These are phyloP conservation scores for Heliopora coerulea DNA, from an alignment of 92 coral and sea anemone species.

Conservation along the genomic window DNA sequence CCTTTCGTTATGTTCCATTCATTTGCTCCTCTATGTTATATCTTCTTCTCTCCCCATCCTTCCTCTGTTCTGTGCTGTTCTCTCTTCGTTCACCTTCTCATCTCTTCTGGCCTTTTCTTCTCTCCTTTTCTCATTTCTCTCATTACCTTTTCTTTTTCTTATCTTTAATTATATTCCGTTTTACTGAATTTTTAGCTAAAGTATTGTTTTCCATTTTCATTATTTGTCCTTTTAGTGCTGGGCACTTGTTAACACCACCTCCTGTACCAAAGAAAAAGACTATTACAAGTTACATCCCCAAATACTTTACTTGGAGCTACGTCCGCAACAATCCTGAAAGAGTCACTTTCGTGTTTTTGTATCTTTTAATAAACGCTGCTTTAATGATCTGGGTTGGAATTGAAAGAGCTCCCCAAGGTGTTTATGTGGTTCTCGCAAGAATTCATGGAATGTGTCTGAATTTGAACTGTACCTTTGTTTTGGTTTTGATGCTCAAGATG, in stretches of 20 bases:
- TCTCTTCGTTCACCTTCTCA: too few relatives aligned
- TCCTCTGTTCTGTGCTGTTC: too few relatives aligned
- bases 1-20: too few relatives aligned
- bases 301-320: slow-evolving; percentile 26
- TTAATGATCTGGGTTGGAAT: slow-evolving; percentile 34
- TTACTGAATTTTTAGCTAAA: background rate
- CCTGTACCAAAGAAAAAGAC: slow-evolving; percentile 27
- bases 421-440: slow-evolving; percentile 20
- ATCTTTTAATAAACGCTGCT: slow-evolving; percentile 23
- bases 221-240: slow-evolving; percentile 21
- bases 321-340: slow-evolving; percentile 30
- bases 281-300: slow-evolving; percentile 29
- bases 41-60: too few relatives aligned
- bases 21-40: too few relatives aligned
- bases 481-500: slow-evolving; percentile 32
- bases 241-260: slow-evolving; percentile 29
- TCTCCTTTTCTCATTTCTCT: too few relatives aligned
- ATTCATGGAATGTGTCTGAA: slow-evolving; percentile 37
- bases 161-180: too few relatives aligned
- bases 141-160: background rate
- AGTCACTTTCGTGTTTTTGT: slow-evolving; percentile 10
- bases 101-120: too few relatives aligned
- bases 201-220: background rate
- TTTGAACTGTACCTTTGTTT: slow-evolving; percentile 27
- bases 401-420: slow-evolving; percentile 12